Base-by-base conservation (phyloP, 2,888 invertebrate species). In the Drepanosiphum platanoidis region DNA sequence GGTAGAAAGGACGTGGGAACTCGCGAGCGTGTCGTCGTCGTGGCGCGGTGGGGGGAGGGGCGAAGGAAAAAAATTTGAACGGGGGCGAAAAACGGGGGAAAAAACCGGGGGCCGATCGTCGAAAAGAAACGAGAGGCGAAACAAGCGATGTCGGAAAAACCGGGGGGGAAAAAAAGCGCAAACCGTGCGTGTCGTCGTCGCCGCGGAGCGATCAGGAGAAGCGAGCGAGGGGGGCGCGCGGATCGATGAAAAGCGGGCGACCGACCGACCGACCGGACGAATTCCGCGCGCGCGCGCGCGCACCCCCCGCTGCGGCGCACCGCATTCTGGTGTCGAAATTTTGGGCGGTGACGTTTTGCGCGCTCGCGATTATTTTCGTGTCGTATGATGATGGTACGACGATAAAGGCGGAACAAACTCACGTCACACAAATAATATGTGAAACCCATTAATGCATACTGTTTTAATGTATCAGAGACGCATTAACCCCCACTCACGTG, bases 161-260 rank as follows among this genome's bases (percentile, higher is more conserved):
- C 30, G 18, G 22, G 18, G 5, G 18, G 15, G 42, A 64, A 64
- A 61, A 78, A 30, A 30, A 22, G 22, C 70, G 36, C 27, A 22
- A 71, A 36, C 70, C 52, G 79, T 68, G 46, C 66, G 66, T 68
- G 66, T 79, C 79, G 13, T 61, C 27, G 77, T 39, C 22, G 70
- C 68, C 58, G 36, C 80, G 52, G 77, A 78, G 75, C 52, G 80
- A 58, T 70, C 27, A 34, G 36, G 22, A 36, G 27, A 27, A 18
- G n/a, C 1, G 66, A 22, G 22, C 18, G 46, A 9, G n/a, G 58
- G 13, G 0, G 22, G 70, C n/a, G 52, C 75, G 75, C 75, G 84
- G 84, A 84, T 84, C 84, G 68, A 84, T 84, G 84, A 84, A 84
- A 84, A 77, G 75, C 84, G 84, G 84, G 84, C 84, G 75, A 84